Evolutionary conservation across 2,797 vertebrate species (phyloP), one percentile per base, ranked within the genome.

Genomic region (Podarcis lilfordi): DNA sequence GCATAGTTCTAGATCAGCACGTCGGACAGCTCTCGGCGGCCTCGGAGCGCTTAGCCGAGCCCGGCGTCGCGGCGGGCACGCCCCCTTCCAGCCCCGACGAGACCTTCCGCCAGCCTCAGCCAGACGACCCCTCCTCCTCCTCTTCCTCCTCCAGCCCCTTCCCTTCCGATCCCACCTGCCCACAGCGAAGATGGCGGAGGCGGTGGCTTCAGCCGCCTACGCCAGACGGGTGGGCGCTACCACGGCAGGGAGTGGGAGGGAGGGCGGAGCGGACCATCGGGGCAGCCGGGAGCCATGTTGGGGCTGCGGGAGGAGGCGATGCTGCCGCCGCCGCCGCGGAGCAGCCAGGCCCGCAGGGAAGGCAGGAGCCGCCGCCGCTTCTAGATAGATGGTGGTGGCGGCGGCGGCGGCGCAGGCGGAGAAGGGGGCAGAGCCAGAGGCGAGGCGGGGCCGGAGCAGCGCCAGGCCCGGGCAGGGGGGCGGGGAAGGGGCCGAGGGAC

Each of bases 231-330:
- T 94, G 92, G 95, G 97, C 97, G 97, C 97, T 98, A 97, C 94
- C 95, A 92, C 86, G 92, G 88, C 91, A 79, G 86, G 90, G 93
- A 83, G 96, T 96, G 93, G 86, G 91, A 95, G 94, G 86, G 92
- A 95, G 94, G 96, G 96, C 97, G 97, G 96, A 97, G 96, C 95
- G 96, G 97, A 97, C 96, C 97, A 97, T 96, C 95, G 94, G 96
- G 95, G 97, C 95, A 94, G 94, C 96, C 95, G 96, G 97, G 96
- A 99, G 98, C 98, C 98, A 98, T 98, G 98, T 98, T 98, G 98
- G 98, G 98, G 98, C 97, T 97, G 98, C 97, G 91, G 95, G 95
- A 95, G 95, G 94, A 93, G 90, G 91, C 91, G 66, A 91, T 86
- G 91, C 90, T 88, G 97, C 97, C 96, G 89, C 87, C 89, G 92